Evolutionary conservation across 2,113 vertebrate species (phyloP), one percentile per base, ranked within the genome.

Genomic region (Astur gentilis): DNA sequence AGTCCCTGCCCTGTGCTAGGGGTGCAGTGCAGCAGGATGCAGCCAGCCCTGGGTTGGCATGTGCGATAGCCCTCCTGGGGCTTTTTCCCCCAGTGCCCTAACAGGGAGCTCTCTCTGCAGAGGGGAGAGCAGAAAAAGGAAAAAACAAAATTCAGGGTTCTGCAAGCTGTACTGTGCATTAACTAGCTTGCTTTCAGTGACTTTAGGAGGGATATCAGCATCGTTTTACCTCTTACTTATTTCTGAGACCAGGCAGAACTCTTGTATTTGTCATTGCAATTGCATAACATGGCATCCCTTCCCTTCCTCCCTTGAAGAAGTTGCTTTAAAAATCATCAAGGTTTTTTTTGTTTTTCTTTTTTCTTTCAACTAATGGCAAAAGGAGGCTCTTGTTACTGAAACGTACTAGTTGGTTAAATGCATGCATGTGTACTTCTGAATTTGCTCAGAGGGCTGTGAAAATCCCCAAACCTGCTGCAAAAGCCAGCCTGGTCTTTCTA

Each of bases 1-100:
- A 49, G 52, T 36, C 73, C n/a, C 80, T 38, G 49, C 13, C 15
- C 20, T 6, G 7, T 9, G 23, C 3, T 5, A 13, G 65, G 77
- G 42, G 15, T 13, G 78, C 0, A 5, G 55, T 6, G 25, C 0
- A 5, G 49, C 83, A 75, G 66, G 1, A 0, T 13, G 42, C 1
- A 3, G 20, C 29, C 34, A 36, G 72, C 49, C 29, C 58, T 3
- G 8, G 19, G 44, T 22, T 60, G 22, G 1, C 2, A 2, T 4
- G 7, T 5, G 20, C 11, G 34, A 70, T 20, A 6, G 16, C 58
- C 40, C 32, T 76, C 52, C 34, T 9, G 36, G 18, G 58, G 21
- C 27, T 67, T 34, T 60, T 34, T 29, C 36, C 23, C 45, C 16
- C 7, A 1, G 26, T 34, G 22, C 17, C 15, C 17, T 29, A 1